Base-by-base conservation (phyloP, 2,113 vertebrate species). In the Rhadina sibilatrix region DNA sequence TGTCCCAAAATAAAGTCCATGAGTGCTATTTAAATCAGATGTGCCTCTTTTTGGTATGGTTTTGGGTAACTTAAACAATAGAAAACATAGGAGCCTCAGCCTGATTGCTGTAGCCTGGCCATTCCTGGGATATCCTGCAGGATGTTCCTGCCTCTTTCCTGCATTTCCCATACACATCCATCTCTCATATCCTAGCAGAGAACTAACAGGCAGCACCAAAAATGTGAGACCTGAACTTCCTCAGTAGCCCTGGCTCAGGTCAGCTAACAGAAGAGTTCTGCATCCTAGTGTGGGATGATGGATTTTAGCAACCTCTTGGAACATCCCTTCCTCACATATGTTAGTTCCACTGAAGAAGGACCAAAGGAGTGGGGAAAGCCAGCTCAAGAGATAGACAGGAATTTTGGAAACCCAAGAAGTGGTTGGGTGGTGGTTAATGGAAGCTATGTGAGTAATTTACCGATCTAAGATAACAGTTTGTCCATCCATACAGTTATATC, bases 71-170 rank as follows among this genome's bases (percentile, higher is more conserved):
- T 77, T 84, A 90, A 78, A 89, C 74, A 84, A 83, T 64, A 80
- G n/a, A 68, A 85, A 72, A 79, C 87, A 60, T 40, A 68, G 31
- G 28, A 87, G 21, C 47, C 46, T 89, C 7, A 0, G 15, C 56
- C 49, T 82, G 44, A 79, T 59, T 76, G 49, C 81, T 3, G 0
- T 28, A 75, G 78, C 22, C 40, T 72, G 33, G 38, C 49, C 31
- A 14, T 83, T 92, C 16, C 37, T 69, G 71, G 89, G 42, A 47
- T 83, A 80, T 94, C 94, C 89, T 96, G 82, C 70, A 87, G 93
- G 91, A 91, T 87, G 42, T 92, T 93, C 42, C 76, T 91, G 91
- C 59, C 78, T 94, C 59, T 8, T 89, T 94, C 54, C 78, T 0
- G 0, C 24, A 18, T 88, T 94, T 88, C 70, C 84, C 42, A 25